Evolutionary conservation across 2,113 vertebrate genomes (phyloP), one percentile per base, ranked within the genome.

Genomic region (Scomber scombrus): DNA sequence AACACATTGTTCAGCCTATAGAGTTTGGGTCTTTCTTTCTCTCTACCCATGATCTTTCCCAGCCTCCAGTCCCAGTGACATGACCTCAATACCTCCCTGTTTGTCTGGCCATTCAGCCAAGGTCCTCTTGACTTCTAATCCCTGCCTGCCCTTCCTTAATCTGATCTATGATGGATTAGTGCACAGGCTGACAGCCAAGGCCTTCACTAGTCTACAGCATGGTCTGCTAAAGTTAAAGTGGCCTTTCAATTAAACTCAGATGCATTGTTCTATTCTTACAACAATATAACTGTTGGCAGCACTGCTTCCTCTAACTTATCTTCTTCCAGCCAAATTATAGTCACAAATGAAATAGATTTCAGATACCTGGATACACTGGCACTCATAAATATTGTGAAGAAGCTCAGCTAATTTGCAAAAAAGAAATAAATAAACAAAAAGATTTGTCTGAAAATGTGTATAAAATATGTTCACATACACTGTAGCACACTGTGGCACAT

Each of bases 111-210:
- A 51, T 51, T 68, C 56, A 68, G 71, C 18, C 65, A 11, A 71
- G 13, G 11, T 51, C 43, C 12, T 69, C 56, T 54, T 84, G 71
- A 65, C 3, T 45, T 75, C 55, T 78, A 91, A 88, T 86, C 88
- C 76, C 55, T 73, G 45, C 51, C 62, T 52, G 31, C 61, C 43
- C 55, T 13, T 51, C 34, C 66, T 51, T 90, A 89, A 89, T 84
- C 86, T 85, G 46, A 80, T 80, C 74, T 85, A 45, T 74, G 54
- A 21, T 73, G 84, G 88, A 90, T 90, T 87, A 68, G 80, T 56
- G 26, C 40, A 75, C 18, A 67, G 23, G 18, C 50, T 11, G 74
- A 61, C 77, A 67, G 54, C 56, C 52, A 16, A 77, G 45, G 10
- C 12, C 58, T 58, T 69, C 15, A 52, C 46, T 43, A 31, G 46